These are phyloP conservation scores for Anas flavirostris DNA, from an alignment of 2,797 vertebrate genomes.

Conservation along the genomic window DNA sequence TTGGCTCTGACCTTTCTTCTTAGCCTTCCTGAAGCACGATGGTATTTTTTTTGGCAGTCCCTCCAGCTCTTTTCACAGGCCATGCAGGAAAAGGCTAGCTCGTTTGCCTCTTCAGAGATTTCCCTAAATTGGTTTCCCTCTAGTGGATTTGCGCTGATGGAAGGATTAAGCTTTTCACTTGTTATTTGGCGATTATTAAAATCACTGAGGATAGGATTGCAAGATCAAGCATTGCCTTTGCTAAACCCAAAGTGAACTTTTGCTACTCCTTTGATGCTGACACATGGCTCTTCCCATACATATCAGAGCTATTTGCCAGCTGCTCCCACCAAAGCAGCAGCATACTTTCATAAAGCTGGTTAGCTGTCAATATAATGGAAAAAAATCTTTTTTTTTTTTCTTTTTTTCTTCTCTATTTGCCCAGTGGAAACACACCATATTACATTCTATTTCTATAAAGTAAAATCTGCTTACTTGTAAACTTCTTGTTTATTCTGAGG, in stretches of 20 bases:
- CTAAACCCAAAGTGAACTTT: slow-evolving; percentile 29
- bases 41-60: background rate
- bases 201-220: background rate
- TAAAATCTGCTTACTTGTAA: background rate
- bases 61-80: background rate
- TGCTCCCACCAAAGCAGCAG: background rate
- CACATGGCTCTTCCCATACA: background rate
- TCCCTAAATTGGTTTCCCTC: background rate
- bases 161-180: slow-evolving; percentile 33
- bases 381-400: background rate
- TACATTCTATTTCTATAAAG: background rate
- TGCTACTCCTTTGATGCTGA: slow-evolving; percentile 1
- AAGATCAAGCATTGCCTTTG: background rate
- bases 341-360: background rate
- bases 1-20: background rate
- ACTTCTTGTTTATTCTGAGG: background rate
- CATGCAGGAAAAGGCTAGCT: background rate
- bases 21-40: background rate
- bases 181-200: background rate
- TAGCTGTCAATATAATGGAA: background rate
- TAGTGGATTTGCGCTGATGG: background rate
- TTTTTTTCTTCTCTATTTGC: background rate
- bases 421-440: background rate
- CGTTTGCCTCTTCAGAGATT: slow-evolving; percentile 3
- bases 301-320: background rate